Evolutionary conservation across 2,797 vertebrate genomes (phyloP), one percentile per base, ranked within the genome.

Genomic region (Pterois miles): DNA sequence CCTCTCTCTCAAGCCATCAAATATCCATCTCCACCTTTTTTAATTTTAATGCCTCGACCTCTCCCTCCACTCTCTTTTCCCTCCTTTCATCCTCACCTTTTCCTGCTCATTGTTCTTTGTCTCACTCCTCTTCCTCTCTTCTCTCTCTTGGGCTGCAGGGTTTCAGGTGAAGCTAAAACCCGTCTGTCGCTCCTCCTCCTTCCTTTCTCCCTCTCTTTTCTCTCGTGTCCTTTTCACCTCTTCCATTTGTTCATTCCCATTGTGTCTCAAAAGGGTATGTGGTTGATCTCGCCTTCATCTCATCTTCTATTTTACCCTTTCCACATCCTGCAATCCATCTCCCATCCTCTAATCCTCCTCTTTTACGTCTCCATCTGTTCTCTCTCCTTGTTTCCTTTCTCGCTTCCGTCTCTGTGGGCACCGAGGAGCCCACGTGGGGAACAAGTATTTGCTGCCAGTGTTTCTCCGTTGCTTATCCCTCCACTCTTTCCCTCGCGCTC

Each of bases 361-460:
- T 70, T 73, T 74, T 62, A 81, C 18, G 34, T 75, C 79, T 78
- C 80, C 75, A 81, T 91, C 78, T 83, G 74, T 82, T 84, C 77
- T 84, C 13, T 20, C 34, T 72, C 57, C 64, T 48, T 33, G 14
- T 84, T 82, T 87, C 58, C 34, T 76, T 65, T 74, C 78, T 74
- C 62, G 40, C 74, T 72, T 82, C 67, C 40, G 58, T 83, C 83
- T 80, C 84, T 54, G 52, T 59, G 36, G 80, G 67, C 83, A 80
- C 43, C 65, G 52, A 52, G 66, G 66, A 85, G 69, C 78, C 73
- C 83, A 86, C 34, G 29, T 75, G 71, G 77, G 65, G 71, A 80
- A 62, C 48, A 77, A 72, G 34, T 72, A 88, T 84, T 90, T 82
- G 77, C 84, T 89, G 72, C 72, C 71, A 81, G 69, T 69, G 36